Base-by-base conservation (phyloP, 2,888 invertebrate genomes). In the Leucoptera coffeella region DNA sequence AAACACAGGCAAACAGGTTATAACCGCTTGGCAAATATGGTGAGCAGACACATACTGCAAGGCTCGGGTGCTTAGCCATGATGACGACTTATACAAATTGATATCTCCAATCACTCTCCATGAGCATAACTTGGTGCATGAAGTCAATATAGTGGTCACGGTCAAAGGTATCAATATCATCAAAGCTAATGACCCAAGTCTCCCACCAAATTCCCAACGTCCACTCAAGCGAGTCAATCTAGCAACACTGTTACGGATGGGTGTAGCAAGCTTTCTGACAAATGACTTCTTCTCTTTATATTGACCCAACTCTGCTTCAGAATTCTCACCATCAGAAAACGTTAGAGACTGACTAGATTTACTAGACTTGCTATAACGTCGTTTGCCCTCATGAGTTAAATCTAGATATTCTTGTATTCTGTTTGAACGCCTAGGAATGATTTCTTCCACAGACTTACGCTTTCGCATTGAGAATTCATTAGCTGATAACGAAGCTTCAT, bases 1-100 rank as follows among this genome's bases (percentile, higher is more conserved):
- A 27, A 76, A 73, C 38, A 78, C 48, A 1, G 81, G 81, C 25
- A 78, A 22, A 12, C 71, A 37, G 8, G 73, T 54, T 27, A 77
- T 42, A 3, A 75, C 14, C 3, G 65, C 60, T 36, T 80, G 56
- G 17, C 75, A 39, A 7, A 52, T 29, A 51, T 73, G 35, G 32
- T 74, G 74, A 2, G 53, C 41, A 1, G 53, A 29, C 15, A 73
- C 41, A 4, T 73, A 37, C n/a, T 44, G 28, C 3, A 47, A 29
- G 23, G 60, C 45, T 27, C 56, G 42, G 15, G 41, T 35, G 40
- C 41, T 64, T 35, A 61, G 57, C 57, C 55, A 43, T 33, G 38
- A 13, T 15, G 39, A 29, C 7, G 41, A 22, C 22, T 41, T 42
- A 29, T 47, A 47, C 28, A 50, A 56, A 10, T 35, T 33, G 13